These are phyloP conservation scores for Leuciscus idus DNA, from an alignment of 2,113 vertebrate species.

Conservation along the genomic window DNA sequence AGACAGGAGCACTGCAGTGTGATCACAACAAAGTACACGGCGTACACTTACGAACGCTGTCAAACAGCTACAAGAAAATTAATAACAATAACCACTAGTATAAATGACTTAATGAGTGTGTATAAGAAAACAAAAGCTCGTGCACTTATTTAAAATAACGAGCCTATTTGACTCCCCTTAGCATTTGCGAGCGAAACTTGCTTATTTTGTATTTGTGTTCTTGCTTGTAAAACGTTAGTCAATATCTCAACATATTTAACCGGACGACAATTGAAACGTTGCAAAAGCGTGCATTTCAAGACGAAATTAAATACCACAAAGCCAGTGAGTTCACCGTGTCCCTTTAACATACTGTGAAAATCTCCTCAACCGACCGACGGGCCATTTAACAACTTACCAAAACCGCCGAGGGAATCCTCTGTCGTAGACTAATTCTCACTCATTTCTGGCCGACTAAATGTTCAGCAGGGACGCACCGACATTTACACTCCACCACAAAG, in stretches of 20 bases:
- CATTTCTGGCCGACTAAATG: conserved; percentile 66
- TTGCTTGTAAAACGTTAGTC: not conserved
- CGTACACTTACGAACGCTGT: not conserved
- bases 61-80: not conserved
- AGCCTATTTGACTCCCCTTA: not conserved
- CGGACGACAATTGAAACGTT: not conserved
- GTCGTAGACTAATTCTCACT: conserved; percentile 67
- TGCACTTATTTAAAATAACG: not conserved
- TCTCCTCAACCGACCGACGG: conserved; percentile 63
- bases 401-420: conserved; percentile 74
- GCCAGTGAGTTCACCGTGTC: conserved; percentile 16
- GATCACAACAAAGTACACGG: not conserved
- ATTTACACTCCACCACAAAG: conserved; percentile 49
- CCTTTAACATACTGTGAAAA: conserved; percentile 48
- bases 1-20: not conserved
- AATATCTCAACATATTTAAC: not conserved
- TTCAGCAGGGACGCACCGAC: conserved; percentile 54
- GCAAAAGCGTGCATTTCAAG: not conserved
- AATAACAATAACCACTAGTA: not conserved
- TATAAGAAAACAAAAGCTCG: conserved; percentile 2
- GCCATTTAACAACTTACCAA: conserved; percentile 81
- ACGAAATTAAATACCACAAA: not conserved
- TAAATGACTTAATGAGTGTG: not conserved
- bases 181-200: conserved; percentile 14
- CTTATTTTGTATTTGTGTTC: not conserved